Conservation (phyloP, 2,797 vertebrate genomes). For the Phalanger gymnotis region DNA sequence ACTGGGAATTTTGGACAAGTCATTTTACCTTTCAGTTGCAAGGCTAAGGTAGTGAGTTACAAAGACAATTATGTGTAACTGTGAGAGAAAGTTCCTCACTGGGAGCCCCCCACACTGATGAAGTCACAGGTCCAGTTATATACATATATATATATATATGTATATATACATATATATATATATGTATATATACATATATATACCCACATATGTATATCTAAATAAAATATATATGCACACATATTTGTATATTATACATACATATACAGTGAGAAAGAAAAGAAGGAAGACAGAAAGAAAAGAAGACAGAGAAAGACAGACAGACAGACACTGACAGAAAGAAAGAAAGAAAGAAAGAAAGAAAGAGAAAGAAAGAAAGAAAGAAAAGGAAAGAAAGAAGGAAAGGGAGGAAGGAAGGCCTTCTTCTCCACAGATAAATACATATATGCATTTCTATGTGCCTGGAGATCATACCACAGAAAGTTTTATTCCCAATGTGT, state of each 20-base stretch:
- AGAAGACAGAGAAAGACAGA: too few species aligned
- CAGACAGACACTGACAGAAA: not conserved
- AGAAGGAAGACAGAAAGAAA: not conserved
- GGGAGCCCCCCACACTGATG: not conserved
- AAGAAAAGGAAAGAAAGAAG: accelerated
- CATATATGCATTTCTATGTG: not conserved
- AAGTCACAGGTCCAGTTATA: not conserved
- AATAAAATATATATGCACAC: not conserved
- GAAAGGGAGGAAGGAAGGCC: accelerated
- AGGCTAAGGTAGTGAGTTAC: not conserved
- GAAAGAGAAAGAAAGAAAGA: too few species aligned
- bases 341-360: not conserved
- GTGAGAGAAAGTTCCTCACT: not conserved
- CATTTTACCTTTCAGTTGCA: not conserved
- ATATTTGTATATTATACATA: not conserved
- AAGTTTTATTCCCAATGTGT: not conserved
- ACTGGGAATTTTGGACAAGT: not conserved
- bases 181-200: not conserved
- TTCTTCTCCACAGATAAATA: not conserved
- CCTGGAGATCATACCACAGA: not conserved
- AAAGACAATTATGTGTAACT: not conserved
- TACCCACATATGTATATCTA: too few species aligned
- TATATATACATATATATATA: not conserved
- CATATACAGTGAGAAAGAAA: too few species aligned
- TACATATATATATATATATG: too few species aligned